Percentiles rank a stretch among this genome's conserved stretches.
phyloP scores from a whole-genome alignment of 2,888 invertebrate genomes.

The Cylloceria caligata region DNA sequence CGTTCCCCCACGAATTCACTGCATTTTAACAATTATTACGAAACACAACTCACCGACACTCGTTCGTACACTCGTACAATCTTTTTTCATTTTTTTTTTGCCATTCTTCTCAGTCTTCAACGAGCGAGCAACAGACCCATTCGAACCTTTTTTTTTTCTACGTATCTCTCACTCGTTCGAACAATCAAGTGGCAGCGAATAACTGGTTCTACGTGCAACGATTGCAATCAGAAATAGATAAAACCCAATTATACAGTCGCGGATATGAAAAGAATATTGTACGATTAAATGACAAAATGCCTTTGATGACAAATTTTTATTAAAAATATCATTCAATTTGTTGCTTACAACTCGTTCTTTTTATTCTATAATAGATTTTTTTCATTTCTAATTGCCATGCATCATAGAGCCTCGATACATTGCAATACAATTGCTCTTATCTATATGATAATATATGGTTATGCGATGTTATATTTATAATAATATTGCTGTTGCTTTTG shows the following conservation, averaged over 20 bases:
- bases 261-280: neutral
- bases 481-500: slow-evolving; percentile 25
- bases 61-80: neutral
- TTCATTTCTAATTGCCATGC: slow-evolving; percentile 4
- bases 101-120: neutral
- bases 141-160: slow-evolving; percentile 27
- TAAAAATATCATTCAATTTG: too few relatives aligned
- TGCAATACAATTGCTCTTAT: neutral
- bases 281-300: neutral
- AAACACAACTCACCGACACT: slow-evolving; percentile 32
- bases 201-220: slow-evolving; percentile 13
- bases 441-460: neutral
- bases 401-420: slow-evolving; percentile 2
- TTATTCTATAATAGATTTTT: neutral
- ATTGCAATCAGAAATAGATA: slow-evolving; percentile 17
- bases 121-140: slow-evolving; percentile 8
- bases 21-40: slow-evolving; percentile 16
- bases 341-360: too few relatives aligned
- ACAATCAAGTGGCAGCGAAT: slow-evolving; percentile 27
- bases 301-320: neutral
- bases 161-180: neutral
- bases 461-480: slow-evolving; percentile 2
- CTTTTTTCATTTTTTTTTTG: slow-evolving; percentile 5
- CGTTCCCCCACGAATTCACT: slow-evolving; percentile 58
- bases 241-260: neutral